Percentiles rank a stretch among this genome's conserved stretches.
phyloP scores from a whole-genome alignment of 2,888 invertebrate species.

The Selenia dentaria region DNA sequence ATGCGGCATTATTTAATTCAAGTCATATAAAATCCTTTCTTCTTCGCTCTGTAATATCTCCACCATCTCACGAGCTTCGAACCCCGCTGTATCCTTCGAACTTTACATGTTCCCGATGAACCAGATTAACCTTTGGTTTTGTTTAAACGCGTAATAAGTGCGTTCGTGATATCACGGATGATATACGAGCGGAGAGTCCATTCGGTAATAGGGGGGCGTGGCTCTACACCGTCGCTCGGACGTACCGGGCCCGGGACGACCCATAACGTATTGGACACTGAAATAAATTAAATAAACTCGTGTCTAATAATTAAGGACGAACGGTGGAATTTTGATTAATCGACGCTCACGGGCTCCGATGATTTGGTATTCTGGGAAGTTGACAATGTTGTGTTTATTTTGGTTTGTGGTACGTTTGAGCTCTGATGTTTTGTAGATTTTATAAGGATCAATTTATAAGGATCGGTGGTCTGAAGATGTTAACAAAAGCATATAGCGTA shows the following conservation, averaged over 20 bases:
- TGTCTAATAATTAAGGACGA: conserved; percentile 54
- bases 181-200: conserved; percentile 27
- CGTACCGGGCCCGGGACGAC: conserved; percentile 34
- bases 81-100: conserved; percentile 2
- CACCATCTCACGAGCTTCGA: conserved; percentile 23
- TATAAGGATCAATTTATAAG: too few species aligned
- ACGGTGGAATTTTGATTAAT: conserved; percentile 54
- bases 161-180: conserved; percentile 29
- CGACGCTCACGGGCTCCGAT: conserved; percentile 26
- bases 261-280: conserved; percentile 39
- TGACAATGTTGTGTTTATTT: conserved; percentile 29
- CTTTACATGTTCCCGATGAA: conserved; percentile 14
- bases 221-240: conserved; percentile 26
- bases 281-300: conserved; percentile 52
- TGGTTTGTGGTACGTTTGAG: not conserved
- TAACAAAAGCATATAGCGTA: too few species aligned
- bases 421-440: too few species aligned
- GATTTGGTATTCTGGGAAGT: conserved; percentile 35
- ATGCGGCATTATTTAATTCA: too few species aligned
- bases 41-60: not conserved
- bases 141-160: conserved; percentile 39
- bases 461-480: too few species aligned
- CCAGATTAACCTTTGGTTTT: conserved; percentile 38
- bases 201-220: conserved; percentile 40
- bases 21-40: not conserved